Percentiles rank a stretch among this genome's conserved stretches.
Conservation (phyloP, 2,113 vertebrate genomes). For the Lagopus leucura region DNA sequence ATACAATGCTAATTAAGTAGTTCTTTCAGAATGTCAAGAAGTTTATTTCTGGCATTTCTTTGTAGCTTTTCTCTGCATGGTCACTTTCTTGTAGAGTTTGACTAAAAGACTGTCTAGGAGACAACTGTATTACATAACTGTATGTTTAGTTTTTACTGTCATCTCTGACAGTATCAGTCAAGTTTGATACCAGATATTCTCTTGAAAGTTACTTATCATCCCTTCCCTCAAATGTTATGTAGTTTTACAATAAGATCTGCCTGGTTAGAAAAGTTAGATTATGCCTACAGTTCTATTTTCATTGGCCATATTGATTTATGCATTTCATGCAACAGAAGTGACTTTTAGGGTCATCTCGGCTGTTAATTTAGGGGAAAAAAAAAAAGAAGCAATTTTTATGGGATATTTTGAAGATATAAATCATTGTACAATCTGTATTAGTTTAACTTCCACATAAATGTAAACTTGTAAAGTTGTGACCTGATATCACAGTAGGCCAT, state of each 20-base stretch:
- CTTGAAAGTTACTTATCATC: not conserved
- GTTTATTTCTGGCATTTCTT: not conserved
- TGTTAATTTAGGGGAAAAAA: not conserved
- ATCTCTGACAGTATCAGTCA: not conserved
- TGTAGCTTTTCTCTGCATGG: not conserved
- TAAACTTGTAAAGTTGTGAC: not conserved
- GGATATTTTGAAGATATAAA: not conserved
- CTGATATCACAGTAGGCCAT: not conserved
- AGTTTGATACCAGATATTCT: not conserved
- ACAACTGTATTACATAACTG: not conserved
- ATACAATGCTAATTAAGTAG: not conserved
- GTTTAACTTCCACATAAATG: not conserved
- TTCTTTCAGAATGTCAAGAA: conserved; percentile 14
- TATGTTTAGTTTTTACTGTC: not conserved
- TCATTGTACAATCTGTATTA: not conserved
- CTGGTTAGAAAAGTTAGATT: not conserved
- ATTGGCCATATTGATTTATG: not conserved
- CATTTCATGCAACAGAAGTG: not conserved
- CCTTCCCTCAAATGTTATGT: not conserved
- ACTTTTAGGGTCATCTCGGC: not conserved
- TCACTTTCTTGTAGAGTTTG: not conserved
- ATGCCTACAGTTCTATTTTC: not conserved
- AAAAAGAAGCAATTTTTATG: not conserved
- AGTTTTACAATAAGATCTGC: not conserved
- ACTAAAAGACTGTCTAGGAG: not conserved